Percentiles rank a stretch among this genome's conserved stretches.
phyloP scores from a whole-genome alignment of 2,888 invertebrate genomes.

The Gymnoscelis rufifasciata region DNA sequence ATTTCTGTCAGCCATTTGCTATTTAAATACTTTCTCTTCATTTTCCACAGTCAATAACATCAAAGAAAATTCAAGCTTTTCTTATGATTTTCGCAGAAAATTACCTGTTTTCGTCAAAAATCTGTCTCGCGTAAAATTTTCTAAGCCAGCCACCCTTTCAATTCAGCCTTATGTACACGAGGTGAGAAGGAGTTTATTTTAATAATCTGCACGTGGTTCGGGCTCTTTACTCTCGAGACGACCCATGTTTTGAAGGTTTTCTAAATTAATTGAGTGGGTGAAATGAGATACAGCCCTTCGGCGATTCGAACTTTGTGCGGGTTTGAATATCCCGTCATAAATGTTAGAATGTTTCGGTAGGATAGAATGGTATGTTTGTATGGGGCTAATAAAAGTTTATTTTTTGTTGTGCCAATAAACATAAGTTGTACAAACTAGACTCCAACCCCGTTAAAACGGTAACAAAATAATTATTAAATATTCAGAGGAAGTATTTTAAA shows the following conservation, averaged over 20 bases:
- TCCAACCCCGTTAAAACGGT: too few relatives aligned
- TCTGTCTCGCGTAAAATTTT: not conserved
- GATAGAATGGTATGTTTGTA: too few relatives aligned
- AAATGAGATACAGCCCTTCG: not conserved
- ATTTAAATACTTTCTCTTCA: too few relatives aligned
- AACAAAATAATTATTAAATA: too few relatives aligned
- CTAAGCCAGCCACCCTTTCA: not conserved
- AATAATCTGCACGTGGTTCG: conserved; percentile 3
- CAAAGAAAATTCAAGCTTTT: too few relatives aligned
- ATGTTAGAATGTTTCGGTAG: not conserved
- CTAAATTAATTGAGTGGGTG: conserved; percentile 3
- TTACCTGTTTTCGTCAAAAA: not conserved
- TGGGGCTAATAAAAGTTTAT: too few relatives aligned
- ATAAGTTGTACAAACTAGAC: too few relatives aligned
- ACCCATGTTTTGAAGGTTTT: conserved; percentile 3
- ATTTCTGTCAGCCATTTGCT: too few relatives aligned
- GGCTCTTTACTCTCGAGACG: not conserved
- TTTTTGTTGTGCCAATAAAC: too few relatives aligned
- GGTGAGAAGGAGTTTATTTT: conserved; percentile 6
- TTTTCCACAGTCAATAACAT: too few relatives aligned
- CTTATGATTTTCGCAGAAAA: too few relatives aligned
- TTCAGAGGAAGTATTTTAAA: too few relatives aligned
- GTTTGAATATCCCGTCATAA: not conserved
- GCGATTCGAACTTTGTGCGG: not conserved
- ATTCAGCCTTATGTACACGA: not conserved